A percentile compares a stretch with the other conserved stretches of the same genome.
Evolutionary conservation across 2,113 vertebrate species (phyloP).

Genomic region (Penelope pileata): DNA sequence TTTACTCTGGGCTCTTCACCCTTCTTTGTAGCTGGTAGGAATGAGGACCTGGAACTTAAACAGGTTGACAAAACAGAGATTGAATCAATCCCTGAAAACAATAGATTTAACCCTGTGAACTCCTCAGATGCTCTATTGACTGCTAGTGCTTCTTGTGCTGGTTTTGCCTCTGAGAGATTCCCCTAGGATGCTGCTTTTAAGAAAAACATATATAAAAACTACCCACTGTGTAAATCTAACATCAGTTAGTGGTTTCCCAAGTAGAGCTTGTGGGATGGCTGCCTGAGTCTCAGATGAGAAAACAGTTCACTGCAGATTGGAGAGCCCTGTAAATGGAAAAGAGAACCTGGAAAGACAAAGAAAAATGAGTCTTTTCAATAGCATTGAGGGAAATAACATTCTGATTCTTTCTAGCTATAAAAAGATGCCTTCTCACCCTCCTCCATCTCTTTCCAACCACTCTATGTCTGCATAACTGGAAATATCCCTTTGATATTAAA

Average conservation of each 20-base stretch:
- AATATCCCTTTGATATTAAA: neutral
- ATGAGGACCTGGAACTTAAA: neutral
- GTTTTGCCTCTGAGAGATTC: conserved; percentile 23
- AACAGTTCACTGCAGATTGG: neutral
- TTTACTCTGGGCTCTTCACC: neutral
- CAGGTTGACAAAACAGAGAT: conserved; percentile 20
- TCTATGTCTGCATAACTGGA: neutral
- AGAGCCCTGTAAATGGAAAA: neutral
- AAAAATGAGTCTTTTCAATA: neutral
- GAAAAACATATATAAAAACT: conserved; percentile 53
- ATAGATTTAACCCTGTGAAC: conserved; percentile 48
- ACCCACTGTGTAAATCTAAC: conserved; percentile 43
- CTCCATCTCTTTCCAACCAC: neutral
- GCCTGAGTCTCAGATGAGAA: neutral
- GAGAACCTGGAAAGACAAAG: neutral
- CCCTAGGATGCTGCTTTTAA: conserved; percentile 33
- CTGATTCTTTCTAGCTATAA: neutral
- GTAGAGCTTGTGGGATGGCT: neutral
- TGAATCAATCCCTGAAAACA: conserved; percentile 47
- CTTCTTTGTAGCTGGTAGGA: neutral
- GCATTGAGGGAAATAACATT: neutral
- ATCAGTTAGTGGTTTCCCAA: conserved; percentile 31
- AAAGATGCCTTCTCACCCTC: neutral
- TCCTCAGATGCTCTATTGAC: neutral
- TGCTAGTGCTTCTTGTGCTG: neutral